Conservation (phyloP, 92 coral and sea anemone genomes). For the Phenganax marumi region DNA sequence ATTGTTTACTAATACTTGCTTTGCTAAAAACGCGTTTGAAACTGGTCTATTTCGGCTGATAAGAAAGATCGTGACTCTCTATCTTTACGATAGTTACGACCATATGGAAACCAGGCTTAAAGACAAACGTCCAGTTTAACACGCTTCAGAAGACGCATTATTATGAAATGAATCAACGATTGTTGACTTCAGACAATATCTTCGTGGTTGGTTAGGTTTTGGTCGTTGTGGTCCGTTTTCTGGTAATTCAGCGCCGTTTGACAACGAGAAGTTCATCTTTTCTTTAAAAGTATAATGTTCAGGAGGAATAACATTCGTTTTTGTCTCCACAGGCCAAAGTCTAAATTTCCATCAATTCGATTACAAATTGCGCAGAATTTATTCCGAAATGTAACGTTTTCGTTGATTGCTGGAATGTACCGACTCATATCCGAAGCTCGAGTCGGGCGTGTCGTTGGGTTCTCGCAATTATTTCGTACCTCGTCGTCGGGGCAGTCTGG, state of each 20-base stretch:
- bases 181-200: conserved; percentile 7
- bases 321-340: too few relatives aligned
- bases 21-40: too few relatives aligned
- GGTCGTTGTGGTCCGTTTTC: too few relatives aligned
- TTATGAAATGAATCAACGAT: conserved; percentile 5
- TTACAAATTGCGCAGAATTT: conserved; percentile 38
- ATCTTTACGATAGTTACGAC: too few relatives aligned
- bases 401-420: conserved; percentile 4
- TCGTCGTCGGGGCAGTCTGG: too few relatives aligned
- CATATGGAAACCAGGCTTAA: too few relatives aligned
- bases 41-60: too few relatives aligned
- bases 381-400: conserved; percentile 28
- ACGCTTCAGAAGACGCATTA: not conserved
- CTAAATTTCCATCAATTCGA: not conserved
- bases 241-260: too few relatives aligned
- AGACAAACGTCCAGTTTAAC: conserved; percentile 15
- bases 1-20: too few relatives aligned
- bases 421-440: not conserved
- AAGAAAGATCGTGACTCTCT: too few relatives aligned
- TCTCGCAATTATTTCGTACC: conserved; percentile 26
- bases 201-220: too few relatives aligned
- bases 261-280: not conserved
- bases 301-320: too few relatives aligned
- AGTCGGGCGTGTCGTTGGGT: not conserved
- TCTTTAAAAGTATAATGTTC: conserved; percentile 2